A percentile compares a stretch with the other conserved stretches of the same genome.
These are phyloP conservation scores for Harpagus bidentatus DNA, from an alignment of 2,113 vertebrate genomes.

Conservation along the genomic window DNA sequence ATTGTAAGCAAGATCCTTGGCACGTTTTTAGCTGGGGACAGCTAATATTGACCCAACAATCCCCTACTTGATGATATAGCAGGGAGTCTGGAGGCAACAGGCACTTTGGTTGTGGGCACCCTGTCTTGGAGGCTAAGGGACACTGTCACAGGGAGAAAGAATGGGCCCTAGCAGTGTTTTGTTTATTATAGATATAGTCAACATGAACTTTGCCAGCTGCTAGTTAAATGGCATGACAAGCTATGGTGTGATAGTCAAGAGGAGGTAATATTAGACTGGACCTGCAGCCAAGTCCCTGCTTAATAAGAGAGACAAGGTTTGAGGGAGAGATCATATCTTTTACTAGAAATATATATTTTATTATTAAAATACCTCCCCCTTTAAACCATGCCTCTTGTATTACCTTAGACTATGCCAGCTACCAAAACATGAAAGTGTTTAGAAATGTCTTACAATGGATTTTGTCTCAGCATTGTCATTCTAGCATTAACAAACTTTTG, in stretches of 20 bases:
- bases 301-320: neutral
- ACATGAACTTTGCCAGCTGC: neutral
- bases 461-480: neutral
- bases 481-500: neutral
- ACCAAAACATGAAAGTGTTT: neutral
- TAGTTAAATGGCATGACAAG: neutral
- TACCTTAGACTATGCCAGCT: neutral
- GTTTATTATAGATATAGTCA: neutral
- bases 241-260: neutral
- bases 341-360: constrained; percentile 53
- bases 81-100: neutral
- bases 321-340: neutral
- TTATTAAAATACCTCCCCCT: constrained; percentile 29
- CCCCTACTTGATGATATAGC: neutral
- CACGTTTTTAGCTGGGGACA: neutral
- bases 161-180: neutral
- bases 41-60: neutral
- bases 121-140: neutral
- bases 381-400: constrained; percentile 19
- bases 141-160: neutral
- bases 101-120: neutral
- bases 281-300: neutral
- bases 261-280: neutral
- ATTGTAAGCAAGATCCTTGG: neutral
- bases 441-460: neutral